Conservation (phyloP, 2,888 invertebrate genomes). For the Trissonchulus sp. region DNA sequence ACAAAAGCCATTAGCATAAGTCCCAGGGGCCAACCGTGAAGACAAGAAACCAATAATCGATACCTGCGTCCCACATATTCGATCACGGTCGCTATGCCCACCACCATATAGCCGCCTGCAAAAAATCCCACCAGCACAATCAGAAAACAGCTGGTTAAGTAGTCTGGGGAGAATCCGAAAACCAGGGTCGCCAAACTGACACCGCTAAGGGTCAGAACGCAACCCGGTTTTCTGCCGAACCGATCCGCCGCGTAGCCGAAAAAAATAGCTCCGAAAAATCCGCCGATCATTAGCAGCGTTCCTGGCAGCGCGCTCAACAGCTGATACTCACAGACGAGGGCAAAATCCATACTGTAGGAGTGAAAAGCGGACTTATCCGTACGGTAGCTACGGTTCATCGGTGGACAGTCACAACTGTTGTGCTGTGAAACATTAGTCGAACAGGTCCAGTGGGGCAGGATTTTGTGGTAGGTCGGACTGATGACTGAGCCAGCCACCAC, state of each 20-base stretch:
- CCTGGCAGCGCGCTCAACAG: neutral
- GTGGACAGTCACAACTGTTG: neutral
- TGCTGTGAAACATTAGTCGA: neutral
- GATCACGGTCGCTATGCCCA: neutral
- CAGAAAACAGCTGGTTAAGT: neutral
- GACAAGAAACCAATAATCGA: slow-evolving; percentile 14
- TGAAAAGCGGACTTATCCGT: neutral
- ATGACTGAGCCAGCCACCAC: slow-evolving; percentile 4
- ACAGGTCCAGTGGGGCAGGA: neutral
- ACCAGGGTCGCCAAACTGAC: neutral
- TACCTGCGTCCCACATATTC: slow-evolving; percentile 6
- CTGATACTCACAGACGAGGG: neutral
- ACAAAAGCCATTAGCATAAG: slow-evolving; percentile 15
- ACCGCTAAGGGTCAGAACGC: neutral
- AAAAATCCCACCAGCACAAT: slow-evolving; percentile 14
- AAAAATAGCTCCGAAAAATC: neutral
- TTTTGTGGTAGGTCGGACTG: slow-evolving; percentile 8
- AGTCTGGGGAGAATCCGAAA: neutral
- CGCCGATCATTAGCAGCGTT: slow-evolving; percentile 12
- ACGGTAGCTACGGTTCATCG: neutral
- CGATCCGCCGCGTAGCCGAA: slow-evolving; percentile 14
- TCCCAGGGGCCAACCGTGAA: slow-evolving; percentile 15
- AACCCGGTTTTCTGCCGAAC: neutral
- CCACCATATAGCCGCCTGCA: slow-evolving; percentile 12
- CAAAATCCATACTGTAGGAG: neutral